These are phyloP conservation scores for Reticulitermes speratus DNA, from an alignment of 1,140 invertebrate species.

Conservation along the genomic window DNA sequence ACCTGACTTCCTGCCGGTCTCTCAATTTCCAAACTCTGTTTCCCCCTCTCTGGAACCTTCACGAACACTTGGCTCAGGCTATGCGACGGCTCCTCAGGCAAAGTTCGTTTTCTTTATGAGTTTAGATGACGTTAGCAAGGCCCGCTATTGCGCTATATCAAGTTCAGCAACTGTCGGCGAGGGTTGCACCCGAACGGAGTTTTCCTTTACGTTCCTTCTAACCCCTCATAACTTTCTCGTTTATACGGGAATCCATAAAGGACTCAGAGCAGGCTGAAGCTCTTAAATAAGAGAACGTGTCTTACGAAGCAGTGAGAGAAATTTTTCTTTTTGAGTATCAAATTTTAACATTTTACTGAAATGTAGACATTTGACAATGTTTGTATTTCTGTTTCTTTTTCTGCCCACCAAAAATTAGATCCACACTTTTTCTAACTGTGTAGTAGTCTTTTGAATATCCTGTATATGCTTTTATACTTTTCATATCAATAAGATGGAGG, in stretches of 20 bases:
- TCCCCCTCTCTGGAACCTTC: background rate
- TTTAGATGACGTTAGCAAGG: background rate
- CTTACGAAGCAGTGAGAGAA: background rate
- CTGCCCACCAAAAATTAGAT: too few species aligned
- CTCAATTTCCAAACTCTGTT: background rate
- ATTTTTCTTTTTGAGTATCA: too few species aligned
- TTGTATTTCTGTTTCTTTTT: too few species aligned
- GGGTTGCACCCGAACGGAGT: background rate
- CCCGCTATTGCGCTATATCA: background rate
- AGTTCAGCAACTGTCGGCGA: background rate
- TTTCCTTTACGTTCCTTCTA: background rate
- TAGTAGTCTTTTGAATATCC: too few species aligned
- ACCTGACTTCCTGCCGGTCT: background rate
- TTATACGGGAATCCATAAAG: background rate
- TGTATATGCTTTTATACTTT: too few species aligned
- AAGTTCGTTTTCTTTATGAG: constrained; percentile 19
- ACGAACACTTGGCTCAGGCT: background rate
- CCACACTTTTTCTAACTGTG: too few species aligned
- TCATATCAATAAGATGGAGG: too few species aligned
- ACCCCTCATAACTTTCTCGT: too few species aligned
- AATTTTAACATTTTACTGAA: too few species aligned
- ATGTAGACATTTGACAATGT: too few species aligned
- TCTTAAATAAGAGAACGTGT: constrained; percentile 1
- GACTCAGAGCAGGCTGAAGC: background rate
- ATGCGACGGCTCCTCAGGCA: background rate